These are phyloP conservation scores for Mastigias papua DNA, from an alignment of 30 jellyfish, hydroid and myxozoan species.

Conservation along the genomic window DNA sequence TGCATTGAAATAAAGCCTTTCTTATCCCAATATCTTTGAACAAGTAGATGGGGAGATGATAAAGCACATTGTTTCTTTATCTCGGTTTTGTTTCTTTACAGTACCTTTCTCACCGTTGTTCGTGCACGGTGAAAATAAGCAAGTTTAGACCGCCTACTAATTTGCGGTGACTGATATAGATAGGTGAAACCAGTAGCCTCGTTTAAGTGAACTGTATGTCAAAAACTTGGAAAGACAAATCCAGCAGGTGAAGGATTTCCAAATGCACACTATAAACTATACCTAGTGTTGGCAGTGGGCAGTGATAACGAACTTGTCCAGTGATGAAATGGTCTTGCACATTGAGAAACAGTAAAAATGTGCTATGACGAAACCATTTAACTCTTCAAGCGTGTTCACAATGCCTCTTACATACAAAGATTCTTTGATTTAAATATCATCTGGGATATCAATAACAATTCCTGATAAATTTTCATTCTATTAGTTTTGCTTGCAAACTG, in stretches of 20 bases:
- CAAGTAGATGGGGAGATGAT: conserved; percentile 27
- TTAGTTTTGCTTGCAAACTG: no score
- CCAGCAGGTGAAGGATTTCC: not conserved
- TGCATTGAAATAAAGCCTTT: conserved; percentile 42
- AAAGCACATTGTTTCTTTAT: conserved; percentile 22
- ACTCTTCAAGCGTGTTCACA: no score
- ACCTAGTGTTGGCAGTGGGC: no score
- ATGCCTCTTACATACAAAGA: no score
- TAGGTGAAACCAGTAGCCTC: not conserved
- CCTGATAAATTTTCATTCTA: no score
- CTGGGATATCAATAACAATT: no score
- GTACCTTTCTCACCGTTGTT: not conserved
- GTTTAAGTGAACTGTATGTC: not conserved
- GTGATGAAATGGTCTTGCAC: no score
- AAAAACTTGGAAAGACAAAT: not conserved
- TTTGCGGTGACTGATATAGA: not conserved
- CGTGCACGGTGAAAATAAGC: not conserved
- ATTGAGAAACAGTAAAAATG: no score
- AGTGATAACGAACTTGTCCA: no score
- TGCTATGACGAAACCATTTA: no score
- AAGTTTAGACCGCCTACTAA: conserved; percentile 10
- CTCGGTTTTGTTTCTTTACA: conserved; percentile 32
- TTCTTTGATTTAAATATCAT: no score
- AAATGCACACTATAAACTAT: no score
- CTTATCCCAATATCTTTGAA: conserved; percentile 41